Base-by-base conservation (phyloP, 2,797 vertebrate genomes). In the Stomatorhinus walkeri region DNA sequence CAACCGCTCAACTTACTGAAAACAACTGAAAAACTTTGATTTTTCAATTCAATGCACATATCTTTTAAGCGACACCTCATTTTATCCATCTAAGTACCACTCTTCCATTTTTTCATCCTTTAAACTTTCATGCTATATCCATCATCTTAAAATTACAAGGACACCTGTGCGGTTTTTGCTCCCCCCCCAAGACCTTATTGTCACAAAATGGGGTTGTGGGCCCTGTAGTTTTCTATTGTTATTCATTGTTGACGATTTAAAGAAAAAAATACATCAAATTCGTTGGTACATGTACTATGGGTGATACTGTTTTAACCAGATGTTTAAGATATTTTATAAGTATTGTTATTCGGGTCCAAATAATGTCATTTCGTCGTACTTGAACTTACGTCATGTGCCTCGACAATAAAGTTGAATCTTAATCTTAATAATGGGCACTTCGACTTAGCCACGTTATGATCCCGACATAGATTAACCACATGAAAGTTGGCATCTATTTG, bases 161-260 rank as follows among this genome's bases (percentile, higher is more conserved):
- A 40, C 32, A 87, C 85, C 51, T 56, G 51, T 87, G 52, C 51
- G 4, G 54, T 43, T 61, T 16, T 52, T 9, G 9, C 46, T 1
- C 49, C 9, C 10, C 46, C 2, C 22, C 0, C 28, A 68, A 51
- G 49, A 85, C 24, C n/a, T 28, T 32, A 85, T 85, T 85, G 83
- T 85, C 10, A 28, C 83, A 49, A 43, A 59, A 64, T 64, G 36
- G 85, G 28, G 43, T 87, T 87, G 16, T 87, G 85, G 85, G 51
- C 36, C 14, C 28, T 87, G 85, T 87, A 87, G 85, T 87, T 87
- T 52, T 85, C 22, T 52, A 52, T 12, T 49, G 22, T 49, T 4
- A 22, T 24, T 85, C 0, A 7, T 85, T 85, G 10, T 24, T 49
- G 83, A 24, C 28, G 2, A 28, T 52, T 52, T 28, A 24, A 85